Percentiles rank a stretch among this genome's conserved stretches.
These are phyloP conservation scores for Parazoanthus atlanticus DNA, from an alignment of 92 coral and sea anemone species.

Conservation along the genomic window DNA sequence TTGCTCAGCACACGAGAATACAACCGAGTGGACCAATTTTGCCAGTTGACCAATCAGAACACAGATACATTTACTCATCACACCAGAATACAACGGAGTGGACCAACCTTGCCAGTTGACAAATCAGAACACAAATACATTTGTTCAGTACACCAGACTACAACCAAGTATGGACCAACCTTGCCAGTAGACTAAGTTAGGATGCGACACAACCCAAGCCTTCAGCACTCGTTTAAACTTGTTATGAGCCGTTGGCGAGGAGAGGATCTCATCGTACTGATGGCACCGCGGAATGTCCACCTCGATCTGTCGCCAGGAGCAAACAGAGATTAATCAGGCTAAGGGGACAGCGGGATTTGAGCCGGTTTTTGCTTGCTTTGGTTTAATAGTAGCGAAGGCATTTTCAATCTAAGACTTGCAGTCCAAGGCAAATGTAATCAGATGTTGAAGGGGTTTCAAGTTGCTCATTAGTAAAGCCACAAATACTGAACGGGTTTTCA, in stretches of 20 bases:
- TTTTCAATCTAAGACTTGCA: not conserved
- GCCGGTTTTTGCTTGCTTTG: too few species aligned
- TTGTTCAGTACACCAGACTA: not conserved
- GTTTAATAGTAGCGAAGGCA: not conserved
- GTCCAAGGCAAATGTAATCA: not conserved
- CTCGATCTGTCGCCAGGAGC: constrained; percentile 68
- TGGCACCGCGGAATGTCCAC: constrained; percentile 99
- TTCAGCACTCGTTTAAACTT: constrained; percentile 93
- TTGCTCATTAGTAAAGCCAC: too few species aligned
- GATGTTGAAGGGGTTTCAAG: not conserved
- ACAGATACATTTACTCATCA: too few species aligned
- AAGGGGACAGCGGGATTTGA: too few species aligned
- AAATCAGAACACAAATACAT: not conserved
- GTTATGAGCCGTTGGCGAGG: constrained; percentile 92
- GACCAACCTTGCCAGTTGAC: too few species aligned
- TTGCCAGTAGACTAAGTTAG: constrained; percentile 98
- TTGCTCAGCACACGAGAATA: too few species aligned
- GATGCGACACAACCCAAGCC: constrained; percentile 99
- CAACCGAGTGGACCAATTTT: too few species aligned
- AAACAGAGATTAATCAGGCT: not conserved
- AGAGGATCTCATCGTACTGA: constrained; percentile 91
- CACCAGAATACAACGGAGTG: too few species aligned
- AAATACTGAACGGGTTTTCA: too few species aligned
- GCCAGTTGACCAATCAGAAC: too few species aligned
- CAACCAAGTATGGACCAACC: constrained; percentile 52